Conservation (phyloP, 2,113 vertebrate species). For the Coracopsis vasa region DNA sequence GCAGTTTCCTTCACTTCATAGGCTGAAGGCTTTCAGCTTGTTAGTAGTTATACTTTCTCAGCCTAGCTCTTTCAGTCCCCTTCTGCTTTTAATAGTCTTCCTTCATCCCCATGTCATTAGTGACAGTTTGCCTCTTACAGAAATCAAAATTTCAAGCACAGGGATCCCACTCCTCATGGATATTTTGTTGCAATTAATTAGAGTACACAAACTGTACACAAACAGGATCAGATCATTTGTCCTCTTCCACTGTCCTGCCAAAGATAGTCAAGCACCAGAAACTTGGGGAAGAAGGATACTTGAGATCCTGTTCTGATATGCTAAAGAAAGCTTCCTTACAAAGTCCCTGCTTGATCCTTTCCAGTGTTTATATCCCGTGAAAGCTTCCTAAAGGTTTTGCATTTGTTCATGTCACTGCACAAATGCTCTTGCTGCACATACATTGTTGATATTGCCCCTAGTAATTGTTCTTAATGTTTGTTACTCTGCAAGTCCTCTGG, state of each 20-base stretch:
- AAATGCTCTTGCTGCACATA: background rate
- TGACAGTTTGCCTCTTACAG: background rate
- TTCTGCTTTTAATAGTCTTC: background rate
- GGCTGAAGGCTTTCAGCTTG: background rate
- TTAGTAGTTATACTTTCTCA: background rate
- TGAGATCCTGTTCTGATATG: background rate
- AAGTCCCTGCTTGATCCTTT: background rate
- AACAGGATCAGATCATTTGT: background rate
- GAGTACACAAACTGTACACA: accelerated
- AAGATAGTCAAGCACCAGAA: background rate
- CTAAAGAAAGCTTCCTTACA: background rate
- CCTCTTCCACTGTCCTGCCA: background rate
- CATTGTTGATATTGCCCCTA: background rate
- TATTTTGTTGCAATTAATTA: background rate
- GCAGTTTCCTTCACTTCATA: background rate
- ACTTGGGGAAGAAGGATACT: background rate
- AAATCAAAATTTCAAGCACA: background rate
- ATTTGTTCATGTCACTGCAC: background rate
- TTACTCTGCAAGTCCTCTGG: background rate
- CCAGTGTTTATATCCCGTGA: background rate
- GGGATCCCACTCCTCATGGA: background rate
- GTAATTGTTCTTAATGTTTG: background rate
- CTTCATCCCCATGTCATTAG: accelerated
- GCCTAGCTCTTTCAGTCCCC: background rate
- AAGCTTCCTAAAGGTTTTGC: background rate